Evolutionary conservation across 2,113 vertebrate genomes (phyloP).

Genomic region (Ptyas mucosa): DNA sequence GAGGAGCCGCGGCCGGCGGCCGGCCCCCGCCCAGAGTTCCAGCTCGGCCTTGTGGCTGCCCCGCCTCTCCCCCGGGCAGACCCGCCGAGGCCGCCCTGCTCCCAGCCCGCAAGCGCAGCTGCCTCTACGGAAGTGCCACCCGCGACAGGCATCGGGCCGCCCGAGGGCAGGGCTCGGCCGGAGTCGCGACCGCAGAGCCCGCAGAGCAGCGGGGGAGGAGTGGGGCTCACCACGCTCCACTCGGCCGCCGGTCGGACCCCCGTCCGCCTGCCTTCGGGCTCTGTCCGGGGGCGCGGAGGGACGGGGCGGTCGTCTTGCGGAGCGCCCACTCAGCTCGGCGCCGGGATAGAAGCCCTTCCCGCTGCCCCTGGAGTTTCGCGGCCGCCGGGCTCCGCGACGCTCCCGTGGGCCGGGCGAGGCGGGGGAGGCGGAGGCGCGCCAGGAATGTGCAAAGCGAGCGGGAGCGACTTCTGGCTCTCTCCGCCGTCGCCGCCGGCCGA

Average conservation of each 20-base stretch:
- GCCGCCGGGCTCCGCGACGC: background rate
- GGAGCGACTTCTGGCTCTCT: background rate
- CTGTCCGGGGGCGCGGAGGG: background rate
- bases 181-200: background rate
- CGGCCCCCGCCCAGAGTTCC: background rate
- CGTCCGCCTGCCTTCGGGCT: background rate
- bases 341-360: background rate
- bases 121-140: background rate
- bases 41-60: background rate
- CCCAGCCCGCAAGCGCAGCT: background rate
- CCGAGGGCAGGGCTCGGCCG: background rate
- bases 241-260: too few relatives aligned
- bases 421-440: conserved; percentile 28
- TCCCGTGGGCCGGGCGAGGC: background rate
- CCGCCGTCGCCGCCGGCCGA: background rate
- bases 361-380: background rate
- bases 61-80: background rate
- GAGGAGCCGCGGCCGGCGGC: background rate
- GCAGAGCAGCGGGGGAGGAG: too few relatives aligned
- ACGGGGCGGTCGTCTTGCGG: background rate
- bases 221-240: too few relatives aligned
- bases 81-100: background rate
- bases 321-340: background rate
- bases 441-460: conserved; percentile 52
- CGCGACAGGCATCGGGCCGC: background rate